Evolutionary conservation across 1,140 invertebrate species (phyloP), one percentile per base, ranked within the genome.

Genomic region (Proales similis): DNA sequence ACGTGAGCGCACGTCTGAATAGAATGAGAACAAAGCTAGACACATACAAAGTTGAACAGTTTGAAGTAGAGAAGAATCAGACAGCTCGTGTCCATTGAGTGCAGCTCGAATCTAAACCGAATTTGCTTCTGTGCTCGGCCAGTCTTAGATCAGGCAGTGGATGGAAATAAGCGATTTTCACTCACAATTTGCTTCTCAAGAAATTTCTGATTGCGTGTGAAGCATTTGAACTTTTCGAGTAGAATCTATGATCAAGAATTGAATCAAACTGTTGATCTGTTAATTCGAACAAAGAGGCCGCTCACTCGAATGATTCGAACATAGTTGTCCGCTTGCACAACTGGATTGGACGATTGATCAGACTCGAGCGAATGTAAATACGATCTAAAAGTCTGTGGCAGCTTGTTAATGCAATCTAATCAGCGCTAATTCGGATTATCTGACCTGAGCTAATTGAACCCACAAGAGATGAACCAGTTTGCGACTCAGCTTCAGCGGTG

Each of bases 21-120:
- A n/a, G n/a, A n/a, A n/a, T n/a, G n/a, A n/a, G n/a, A n/a, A n/a
- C n/a, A n/a, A n/a, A n/a, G n/a, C n/a, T n/a, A n/a, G n/a, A n/a
- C n/a, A n/a, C n/a, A n/a, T 57, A 57, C 51, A 57, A 57, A 57
- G 45, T 57, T 57, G 22, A 57, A 57, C 17, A 57, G 51, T 24
- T 57, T 57, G 27, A 42, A 57, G 20, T 57, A 29, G 11, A 57
- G 17, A 26, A 57, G 19, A 5, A 57, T 57, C 11, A 57, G 24
- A 42, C 11, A 30, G 19, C 27, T 42, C 5, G 51, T 57, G 14
- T 57, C 32, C 6, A 42, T 24, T 12, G 51, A 38, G 20, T 57
- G 45, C n/a, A 57, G 24, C 9, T 26, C 2, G 2, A 57, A 24
- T 3, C 27, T 36, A 11, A 53, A 6, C 5, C 5, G 12, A 7